phyloP scores from a whole-genome alignment of 2,888 invertebrate species.

The Andrena trimmerana region DNA sequence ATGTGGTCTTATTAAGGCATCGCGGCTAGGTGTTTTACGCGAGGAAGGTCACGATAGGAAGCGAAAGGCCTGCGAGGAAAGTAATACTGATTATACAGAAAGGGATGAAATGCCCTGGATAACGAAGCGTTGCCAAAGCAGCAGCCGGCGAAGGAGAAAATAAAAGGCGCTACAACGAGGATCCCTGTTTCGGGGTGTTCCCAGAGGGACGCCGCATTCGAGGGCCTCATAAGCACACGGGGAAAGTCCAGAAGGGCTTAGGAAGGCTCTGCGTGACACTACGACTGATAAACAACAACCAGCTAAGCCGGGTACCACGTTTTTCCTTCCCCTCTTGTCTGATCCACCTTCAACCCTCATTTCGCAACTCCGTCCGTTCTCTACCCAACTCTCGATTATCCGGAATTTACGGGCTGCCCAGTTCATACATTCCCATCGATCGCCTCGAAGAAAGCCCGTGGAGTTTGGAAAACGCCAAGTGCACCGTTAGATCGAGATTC shows the following conservation, averaged over 20 bases:
- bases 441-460: too few relatives aligned
- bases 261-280: slow-evolving; percentile 30
- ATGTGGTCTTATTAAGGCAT: neutral
- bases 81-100: neutral
- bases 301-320: slow-evolving; percentile 65
- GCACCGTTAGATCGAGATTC: too few relatives aligned
- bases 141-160: slow-evolving; percentile 10
- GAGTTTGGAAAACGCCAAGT: too few relatives aligned
- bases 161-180: slow-evolving; percentile 32
- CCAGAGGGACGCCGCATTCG: slow-evolving; percentile 24
- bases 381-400: slow-evolving; percentile 68
- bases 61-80: neutral
- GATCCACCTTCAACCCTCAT: neutral
- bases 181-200: slow-evolving; percentile 17
- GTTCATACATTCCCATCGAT: too few relatives aligned
- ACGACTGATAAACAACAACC: slow-evolving; percentile 62
- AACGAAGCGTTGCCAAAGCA: slow-evolving; percentile 8
- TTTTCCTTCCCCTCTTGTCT: slow-evolving; percentile 28
- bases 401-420: slow-evolving; percentile 62
- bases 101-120: neutral
- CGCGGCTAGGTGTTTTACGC: neutral
- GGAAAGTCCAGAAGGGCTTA: slow-evolving; percentile 55
- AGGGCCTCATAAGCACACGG: slow-evolving; percentile 43
- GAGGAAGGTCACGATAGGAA: neutral
- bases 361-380: neutral